Evolutionary conservation across 2,113 vertebrate species (phyloP).

Genomic region (Laterallus jamaicensis): DNA sequence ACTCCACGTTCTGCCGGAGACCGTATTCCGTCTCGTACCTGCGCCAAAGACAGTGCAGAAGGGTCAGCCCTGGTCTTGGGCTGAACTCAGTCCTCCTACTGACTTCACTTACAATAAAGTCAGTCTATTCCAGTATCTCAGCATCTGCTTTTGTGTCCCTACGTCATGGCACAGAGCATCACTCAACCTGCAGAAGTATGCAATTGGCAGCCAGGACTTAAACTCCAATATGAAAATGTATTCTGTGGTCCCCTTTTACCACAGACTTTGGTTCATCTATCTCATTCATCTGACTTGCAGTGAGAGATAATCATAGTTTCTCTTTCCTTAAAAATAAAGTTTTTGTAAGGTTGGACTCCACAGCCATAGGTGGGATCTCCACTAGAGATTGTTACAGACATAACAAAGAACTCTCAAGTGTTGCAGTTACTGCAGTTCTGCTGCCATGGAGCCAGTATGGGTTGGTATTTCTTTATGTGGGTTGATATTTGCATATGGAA

Average conservation of each 20-base stretch:
- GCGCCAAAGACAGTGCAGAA: background rate
- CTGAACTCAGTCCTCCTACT: background rate
- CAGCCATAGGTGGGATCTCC: background rate
- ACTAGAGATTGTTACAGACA: background rate
- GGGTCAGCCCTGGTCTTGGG: background rate
- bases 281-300: background rate
- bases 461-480: too few relatives aligned
- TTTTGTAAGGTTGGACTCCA: background rate
- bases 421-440: background rate
- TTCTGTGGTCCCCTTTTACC: background rate
- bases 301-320: background rate
- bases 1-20: conserved; percentile 82
- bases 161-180: background rate
- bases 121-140: background rate
- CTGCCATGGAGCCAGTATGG: background rate
- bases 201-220: background rate
- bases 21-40: conserved; percentile 85
- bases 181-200: background rate
- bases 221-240: background rate
- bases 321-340: background rate
- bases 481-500: background rate
- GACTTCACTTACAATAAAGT: background rate
- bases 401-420: background rate
- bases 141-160: background rate
- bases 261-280: background rate